These are phyloP conservation scores for Mugil cephalus DNA, from an alignment of 2,113 vertebrate genomes.

Conservation along the genomic window DNA sequence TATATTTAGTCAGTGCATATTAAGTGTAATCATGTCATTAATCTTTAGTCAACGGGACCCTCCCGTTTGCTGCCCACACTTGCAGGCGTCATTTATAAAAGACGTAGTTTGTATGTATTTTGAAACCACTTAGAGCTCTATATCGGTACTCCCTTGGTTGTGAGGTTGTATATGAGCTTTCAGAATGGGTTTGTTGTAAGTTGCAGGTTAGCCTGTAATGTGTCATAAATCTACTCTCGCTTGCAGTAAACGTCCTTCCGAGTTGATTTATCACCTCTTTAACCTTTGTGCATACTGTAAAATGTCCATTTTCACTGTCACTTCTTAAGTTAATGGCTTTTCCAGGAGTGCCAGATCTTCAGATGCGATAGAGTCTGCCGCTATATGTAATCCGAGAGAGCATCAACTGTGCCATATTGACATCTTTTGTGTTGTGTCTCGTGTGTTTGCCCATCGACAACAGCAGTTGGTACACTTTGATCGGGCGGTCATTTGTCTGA, in stretches of 20 bases:
- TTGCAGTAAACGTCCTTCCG: conserved; percentile 28
- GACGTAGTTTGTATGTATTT: conserved; percentile 35
- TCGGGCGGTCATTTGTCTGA: conserved; percentile 20
- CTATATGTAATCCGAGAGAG: conserved; percentile 3
- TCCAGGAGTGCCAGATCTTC: neutral
- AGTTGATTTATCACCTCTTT: conserved; percentile 33
- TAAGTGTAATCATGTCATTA: conserved; percentile 66
- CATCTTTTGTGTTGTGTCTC: conserved; percentile 3
- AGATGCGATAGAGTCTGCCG: neutral
- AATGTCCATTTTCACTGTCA: conserved; percentile 20
- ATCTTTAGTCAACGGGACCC: conserved; percentile 51
- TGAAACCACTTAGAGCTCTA: conserved; percentile 24
- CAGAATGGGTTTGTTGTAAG: neutral
- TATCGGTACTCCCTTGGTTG: conserved; percentile 12
- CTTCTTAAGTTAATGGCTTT: neutral
- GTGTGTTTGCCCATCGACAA: conserved; percentile 45
- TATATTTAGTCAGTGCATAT: conserved; percentile 67
- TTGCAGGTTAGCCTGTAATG: neutral
- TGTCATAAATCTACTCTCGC: conserved; percentile 16
- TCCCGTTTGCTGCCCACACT: conserved; percentile 43
- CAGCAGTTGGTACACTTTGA: conserved; percentile 62
- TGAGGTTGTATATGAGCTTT: conserved; percentile 14
- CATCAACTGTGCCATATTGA: neutral
- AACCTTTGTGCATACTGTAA: conserved; percentile 31
- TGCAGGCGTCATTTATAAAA: conserved; percentile 18